Base-by-base conservation (phyloP, 1,140 invertebrate genomes). In the Brachionus asplanchnoidis region DNA sequence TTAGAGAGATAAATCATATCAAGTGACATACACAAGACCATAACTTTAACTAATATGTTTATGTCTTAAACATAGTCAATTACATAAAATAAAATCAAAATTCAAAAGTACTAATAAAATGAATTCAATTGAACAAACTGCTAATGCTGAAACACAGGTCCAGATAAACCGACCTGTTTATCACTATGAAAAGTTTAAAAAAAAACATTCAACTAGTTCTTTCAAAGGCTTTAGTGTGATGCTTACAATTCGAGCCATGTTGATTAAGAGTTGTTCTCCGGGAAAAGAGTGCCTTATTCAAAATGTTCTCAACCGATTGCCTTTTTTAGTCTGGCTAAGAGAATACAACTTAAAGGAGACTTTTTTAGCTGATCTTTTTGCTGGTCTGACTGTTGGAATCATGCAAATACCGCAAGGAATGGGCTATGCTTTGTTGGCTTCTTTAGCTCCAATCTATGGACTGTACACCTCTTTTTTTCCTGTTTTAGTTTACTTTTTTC, bases 401-500 rank as follows among this genome's bases (percentile, higher is more conserved):
- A 88, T 91, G 84, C 90, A 91, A 78, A 89, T 91, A 75, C 90
- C 91, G 8, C 90, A 91, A 86, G 90, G 91, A 42, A 88, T 97
- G 93, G 95, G 95, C 0, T 98, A 97, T 90, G 94, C 95, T 6
- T 89, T 97, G 77, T 88, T 98, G 56, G 95, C 94, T 0, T 94
- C 94, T 85, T 93, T 97, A 1, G 93, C 94, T 0, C 94, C 96
- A 0, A 93, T 97, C 32, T 92, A 94, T 79, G 97, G 97, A 5
- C 92, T 98, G 3, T 97, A 97, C 89, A 96, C 96, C 92, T 95
- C 95, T 0, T 95, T 98, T 87, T 97, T 97, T 89, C 95, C 96
- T 2, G 93, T 95, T 0, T 88, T 98, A 0, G 91, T 97, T 4
- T 98, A 98, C 88, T 92, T 94, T 75, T 90, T 98, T 60, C 92